Percentiles rank a stretch among this genome's conserved stretches.
Evolutionary conservation across 2,797 vertebrate genomes (phyloP).

Genomic region (Apogon hyalosoma): DNA sequence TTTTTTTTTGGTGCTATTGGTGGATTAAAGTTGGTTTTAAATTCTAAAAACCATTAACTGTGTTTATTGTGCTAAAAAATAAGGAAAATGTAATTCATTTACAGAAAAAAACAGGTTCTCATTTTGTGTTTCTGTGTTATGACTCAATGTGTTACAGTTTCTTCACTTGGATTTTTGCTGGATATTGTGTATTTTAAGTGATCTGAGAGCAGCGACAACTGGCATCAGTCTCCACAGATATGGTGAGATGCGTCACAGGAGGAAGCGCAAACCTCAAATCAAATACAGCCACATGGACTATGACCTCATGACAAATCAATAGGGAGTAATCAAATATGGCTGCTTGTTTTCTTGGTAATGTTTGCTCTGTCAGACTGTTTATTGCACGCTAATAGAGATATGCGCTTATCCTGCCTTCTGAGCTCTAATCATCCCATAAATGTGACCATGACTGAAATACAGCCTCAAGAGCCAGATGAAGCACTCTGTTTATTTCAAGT

Average conservation of each 20-base stretch:
- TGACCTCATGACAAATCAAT: constrained; percentile 58
- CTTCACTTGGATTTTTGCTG: not conserved
- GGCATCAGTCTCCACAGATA: constrained; percentile 33
- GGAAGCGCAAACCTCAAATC: constrained; percentile 27
- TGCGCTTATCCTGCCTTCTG: constrained; percentile 26
- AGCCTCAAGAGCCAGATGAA: constrained; percentile 41
- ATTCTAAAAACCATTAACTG: not conserved
- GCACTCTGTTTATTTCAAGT: constrained; percentile 46
- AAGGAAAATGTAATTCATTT: constrained; percentile 8
- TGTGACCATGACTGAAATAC: constrained; percentile 46
- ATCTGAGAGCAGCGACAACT: constrained; percentile 42
- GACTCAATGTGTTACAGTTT: constrained; percentile 19
- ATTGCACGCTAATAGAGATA: constrained; percentile 44
- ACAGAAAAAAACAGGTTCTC: constrained; percentile 9
- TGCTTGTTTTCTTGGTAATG: constrained; percentile 27
- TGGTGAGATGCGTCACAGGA: constrained; percentile 17
- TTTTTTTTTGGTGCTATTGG: not conserved
- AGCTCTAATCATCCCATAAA: constrained; percentile 53
- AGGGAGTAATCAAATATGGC: constrained; percentile 34
- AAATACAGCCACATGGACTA: constrained; percentile 48
- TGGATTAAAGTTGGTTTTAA: not conserved
- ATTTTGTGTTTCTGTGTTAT: constrained; percentile 25
- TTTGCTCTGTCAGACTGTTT: constrained; percentile 43
- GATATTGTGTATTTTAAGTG: constrained; percentile 5
- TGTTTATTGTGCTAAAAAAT: constrained; percentile 10